Conservation (phyloP, 2,113 vertebrate genomes). For the Alexandromys fortis region DNA sequence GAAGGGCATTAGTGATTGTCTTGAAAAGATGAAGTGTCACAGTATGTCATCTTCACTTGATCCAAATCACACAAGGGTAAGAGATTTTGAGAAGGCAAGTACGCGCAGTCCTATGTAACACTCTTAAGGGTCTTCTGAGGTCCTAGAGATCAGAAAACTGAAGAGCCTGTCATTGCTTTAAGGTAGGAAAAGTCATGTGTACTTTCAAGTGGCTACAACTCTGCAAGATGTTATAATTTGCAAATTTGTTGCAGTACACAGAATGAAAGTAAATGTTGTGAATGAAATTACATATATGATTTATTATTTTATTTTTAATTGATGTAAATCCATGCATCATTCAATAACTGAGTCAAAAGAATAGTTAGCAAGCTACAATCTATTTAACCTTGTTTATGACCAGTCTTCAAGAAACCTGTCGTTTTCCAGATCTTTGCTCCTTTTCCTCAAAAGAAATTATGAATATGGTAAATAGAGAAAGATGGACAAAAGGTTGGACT, state of each 20-base stretch:
- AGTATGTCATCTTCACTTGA: background rate
- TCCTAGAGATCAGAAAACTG: background rate
- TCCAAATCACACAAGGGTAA: background rate
- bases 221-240: background rate
- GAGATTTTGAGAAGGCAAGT: background rate
- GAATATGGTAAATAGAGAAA: background rate
- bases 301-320: background rate
- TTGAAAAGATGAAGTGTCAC: no score
- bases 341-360: background rate
- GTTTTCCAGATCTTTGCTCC: background rate
- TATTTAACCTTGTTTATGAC: background rate
- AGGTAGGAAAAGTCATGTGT: background rate
- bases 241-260: background rate
- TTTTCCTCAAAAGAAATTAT: background rate
- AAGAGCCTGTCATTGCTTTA: background rate
- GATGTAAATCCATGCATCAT: background rate
- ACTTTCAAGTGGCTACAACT: background rate
- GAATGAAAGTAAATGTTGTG: background rate
- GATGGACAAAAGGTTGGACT: background rate
- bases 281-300: background rate
- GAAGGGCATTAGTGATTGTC: background rate
- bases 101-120: fast-evolving
- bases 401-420: background rate
- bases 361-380: background rate
- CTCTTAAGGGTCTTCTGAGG: background rate